These are phyloP conservation scores for Protobothrops flavoviridis DNA, from an alignment of 2,113 vertebrate genomes.

Conservation along the genomic window DNA sequence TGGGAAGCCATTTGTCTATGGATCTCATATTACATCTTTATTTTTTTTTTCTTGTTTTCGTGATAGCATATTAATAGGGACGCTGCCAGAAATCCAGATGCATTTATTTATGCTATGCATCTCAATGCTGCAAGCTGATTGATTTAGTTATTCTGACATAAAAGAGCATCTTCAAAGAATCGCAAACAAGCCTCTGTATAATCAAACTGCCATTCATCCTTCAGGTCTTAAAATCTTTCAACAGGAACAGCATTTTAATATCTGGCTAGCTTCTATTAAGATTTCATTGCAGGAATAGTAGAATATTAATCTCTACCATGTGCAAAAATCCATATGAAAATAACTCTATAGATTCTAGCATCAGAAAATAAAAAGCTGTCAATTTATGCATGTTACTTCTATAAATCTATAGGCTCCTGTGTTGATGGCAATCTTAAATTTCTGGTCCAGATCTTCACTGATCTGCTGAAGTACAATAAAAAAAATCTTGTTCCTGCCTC, in stretches of 20 bases:
- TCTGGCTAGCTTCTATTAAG: fast-evolving
- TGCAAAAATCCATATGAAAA: neutral
- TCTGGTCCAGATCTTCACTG: neutral
- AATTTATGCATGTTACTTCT: neutral
- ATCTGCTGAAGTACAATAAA: neutral
- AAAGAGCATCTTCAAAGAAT: conserved; percentile 12
- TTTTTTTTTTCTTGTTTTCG: too few species aligned
- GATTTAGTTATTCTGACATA: neutral
- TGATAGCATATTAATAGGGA: neutral
- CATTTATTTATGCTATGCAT: neutral
- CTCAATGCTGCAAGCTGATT: neutral
- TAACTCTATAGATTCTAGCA: conserved; percentile 24
- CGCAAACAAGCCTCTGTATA: neutral
- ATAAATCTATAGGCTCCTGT: neutral
- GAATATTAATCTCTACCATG: conserved; percentile 16
- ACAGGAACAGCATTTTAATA: conserved; percentile 9
- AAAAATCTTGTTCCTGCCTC: neutral
- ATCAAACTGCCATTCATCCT: neutral
- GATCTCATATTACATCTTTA: neutral
- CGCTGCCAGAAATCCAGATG: neutral
- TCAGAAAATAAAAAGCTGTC: conserved; percentile 10
- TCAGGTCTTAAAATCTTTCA: neutral
- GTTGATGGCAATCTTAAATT: neutral
- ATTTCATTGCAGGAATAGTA: conserved; percentile 32
- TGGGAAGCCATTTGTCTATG: neutral